Evolutionary conservation across 2,113 vertebrate species (phyloP).

Genomic region (Sciurus niger): DNA sequence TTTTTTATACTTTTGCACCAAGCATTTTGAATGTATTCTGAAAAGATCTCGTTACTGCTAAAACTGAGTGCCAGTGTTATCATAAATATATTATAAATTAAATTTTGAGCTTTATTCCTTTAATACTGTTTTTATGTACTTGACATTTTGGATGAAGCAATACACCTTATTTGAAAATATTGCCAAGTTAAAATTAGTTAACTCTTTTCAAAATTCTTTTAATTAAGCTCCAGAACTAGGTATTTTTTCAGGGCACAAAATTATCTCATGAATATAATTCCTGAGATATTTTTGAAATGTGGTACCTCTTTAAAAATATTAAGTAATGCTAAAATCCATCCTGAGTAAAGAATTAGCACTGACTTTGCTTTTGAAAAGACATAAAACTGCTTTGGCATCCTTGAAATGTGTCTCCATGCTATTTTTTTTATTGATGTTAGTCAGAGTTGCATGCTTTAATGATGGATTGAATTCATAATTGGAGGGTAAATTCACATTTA

Average conservation of each 20-base stretch:
- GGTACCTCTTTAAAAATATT: neutral
- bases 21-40: slow-evolving; percentile 31
- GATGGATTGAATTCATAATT: slow-evolving; percentile 16
- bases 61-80: neutral
- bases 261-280: neutral
- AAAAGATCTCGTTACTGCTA: neutral
- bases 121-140: slow-evolving; percentile 4
- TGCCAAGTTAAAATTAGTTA: slow-evolving; percentile 16
- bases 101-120: neutral
- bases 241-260: slow-evolving; percentile 9
- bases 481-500: slow-evolving; percentile 41
- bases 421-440: neutral
- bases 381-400: neutral
- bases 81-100: slow-evolving; percentile 38
- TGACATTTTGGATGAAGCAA: slow-evolving; percentile 35
- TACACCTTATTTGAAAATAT: neutral
- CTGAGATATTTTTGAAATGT: slow-evolving; percentile 1
- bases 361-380: slow-evolving; percentile 16
- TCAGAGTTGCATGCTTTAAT: neutral
- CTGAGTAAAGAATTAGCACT: neutral
- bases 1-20: neutral
- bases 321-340: neutral
- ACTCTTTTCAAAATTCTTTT: neutral
- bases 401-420: neutral
- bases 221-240: neutral